phyloP scores from a whole-genome alignment of 2,888 invertebrate genomes.

The Caenorhabditis sp. region DNA sequence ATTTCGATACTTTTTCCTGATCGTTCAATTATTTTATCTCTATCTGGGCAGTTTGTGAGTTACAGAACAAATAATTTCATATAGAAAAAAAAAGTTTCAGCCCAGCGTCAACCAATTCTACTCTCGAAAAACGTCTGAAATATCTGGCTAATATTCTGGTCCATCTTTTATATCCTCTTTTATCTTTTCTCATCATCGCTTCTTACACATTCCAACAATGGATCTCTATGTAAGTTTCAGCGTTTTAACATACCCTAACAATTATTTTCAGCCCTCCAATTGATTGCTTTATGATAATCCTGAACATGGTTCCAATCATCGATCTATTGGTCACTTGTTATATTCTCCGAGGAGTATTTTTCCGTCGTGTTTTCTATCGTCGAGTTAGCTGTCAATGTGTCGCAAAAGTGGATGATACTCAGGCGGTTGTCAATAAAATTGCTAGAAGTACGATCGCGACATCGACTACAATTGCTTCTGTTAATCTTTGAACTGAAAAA shows the following conservation, averaged over 20 bases:
- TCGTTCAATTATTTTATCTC: not conserved
- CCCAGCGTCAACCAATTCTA: not conserved
- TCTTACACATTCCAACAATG: not conserved
- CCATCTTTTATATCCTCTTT: not conserved
- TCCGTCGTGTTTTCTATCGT: not conserved
- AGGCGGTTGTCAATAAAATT: not conserved
- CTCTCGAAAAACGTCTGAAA: not conserved
- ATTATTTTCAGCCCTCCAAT: not conserved
- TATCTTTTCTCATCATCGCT: not conserved
- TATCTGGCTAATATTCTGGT: not conserved
- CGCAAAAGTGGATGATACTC: not conserved
- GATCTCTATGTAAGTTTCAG: not conserved
- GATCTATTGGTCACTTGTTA: not conserved
- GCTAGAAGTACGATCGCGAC: not conserved
- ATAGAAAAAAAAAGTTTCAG: not conserved
- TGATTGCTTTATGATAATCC: not conserved
- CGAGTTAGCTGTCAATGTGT: not conserved
- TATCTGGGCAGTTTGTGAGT: not conserved
- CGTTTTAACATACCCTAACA: too few relatives aligned
- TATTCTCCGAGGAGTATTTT: not conserved
- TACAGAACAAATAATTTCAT: too few relatives aligned
- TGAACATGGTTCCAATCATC: not conserved
- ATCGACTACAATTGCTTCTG: constrained; percentile 2
- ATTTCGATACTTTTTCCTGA: not conserved
- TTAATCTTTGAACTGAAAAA: not conserved